Evolutionary conservation across 2,888 invertebrate species (phyloP), one percentile per base, ranked within the genome.

Genomic region (Odontomyia ornata): DNA sequence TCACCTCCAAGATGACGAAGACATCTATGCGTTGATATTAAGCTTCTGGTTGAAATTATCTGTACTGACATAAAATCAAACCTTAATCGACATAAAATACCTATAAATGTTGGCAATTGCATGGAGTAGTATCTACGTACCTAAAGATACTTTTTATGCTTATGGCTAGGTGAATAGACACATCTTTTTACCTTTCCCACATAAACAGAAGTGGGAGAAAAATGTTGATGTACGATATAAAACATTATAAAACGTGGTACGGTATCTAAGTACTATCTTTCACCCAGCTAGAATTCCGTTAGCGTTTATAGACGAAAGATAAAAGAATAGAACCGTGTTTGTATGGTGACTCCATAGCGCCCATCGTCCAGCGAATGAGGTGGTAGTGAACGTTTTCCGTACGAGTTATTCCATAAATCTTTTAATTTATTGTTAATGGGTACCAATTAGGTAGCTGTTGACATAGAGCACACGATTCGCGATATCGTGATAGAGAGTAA

Each of bases 21-120:
- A n/a, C n/a, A n/a, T n/a, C n/a, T n/a, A n/a, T n/a, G n/a, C n/a
- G n/a, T n/a, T n/a, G 36, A 36, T 65, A 47, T 64, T 72, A 52
- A 27, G 21, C 64, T 46, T 57, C 56, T 76, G 56, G 52, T n/a
- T 52, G 52, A 4, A n/a, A 15, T 4, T 9, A 4, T n/a, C 15
- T 13, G 13, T 18, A 18, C 4, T 18, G 57, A 30, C 73, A 60
- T 73, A 73, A 73, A 73, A 69, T 69, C 60, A n/a, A 21, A 13
- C 57, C 78, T 75, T 5, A 78, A 78, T 77, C 64, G 77, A 75
- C 71, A 73, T 78, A 75, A 77, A 76, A 75, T 75, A 75, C 69
- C 27, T 62, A 71, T 77, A 78, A 78, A 69, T 25, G 57, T 57
- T 36, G 47, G 75, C 73, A 78, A 77, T 78, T 78, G 77, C 75